Percentiles rank a stretch among this genome's conserved stretches.
These are phyloP conservation scores for Percopsis omiscomaycus DNA, from an alignment of 2,797 vertebrate species.

Conservation along the genomic window DNA sequence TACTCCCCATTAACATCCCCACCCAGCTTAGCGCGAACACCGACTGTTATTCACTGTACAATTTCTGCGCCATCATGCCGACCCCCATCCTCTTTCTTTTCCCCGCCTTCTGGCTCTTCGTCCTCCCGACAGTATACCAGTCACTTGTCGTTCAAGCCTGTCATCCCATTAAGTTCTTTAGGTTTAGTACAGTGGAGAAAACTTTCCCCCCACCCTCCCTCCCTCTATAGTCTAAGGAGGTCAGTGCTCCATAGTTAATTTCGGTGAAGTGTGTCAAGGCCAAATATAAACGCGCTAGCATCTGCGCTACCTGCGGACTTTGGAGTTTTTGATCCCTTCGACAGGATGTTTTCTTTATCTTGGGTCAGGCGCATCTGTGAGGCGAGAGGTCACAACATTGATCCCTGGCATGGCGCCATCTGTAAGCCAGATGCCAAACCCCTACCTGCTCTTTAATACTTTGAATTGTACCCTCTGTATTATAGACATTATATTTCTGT, in stretches of 20 bases:
- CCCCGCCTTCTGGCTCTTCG: neutral
- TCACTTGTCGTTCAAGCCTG: slow-evolving; percentile 36
- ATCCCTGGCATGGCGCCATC: neutral
- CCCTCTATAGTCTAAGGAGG: neutral
- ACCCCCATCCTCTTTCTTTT: neutral
- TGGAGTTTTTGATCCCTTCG: neutral
- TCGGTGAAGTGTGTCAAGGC: neutral
- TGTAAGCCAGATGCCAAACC: neutral
- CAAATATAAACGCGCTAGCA: too few species aligned
- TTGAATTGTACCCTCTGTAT: too few species aligned
- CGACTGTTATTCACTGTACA: too few species aligned
- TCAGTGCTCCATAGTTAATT: slow-evolving; percentile 1
- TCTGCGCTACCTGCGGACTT: neutral
- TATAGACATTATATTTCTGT: too few species aligned
- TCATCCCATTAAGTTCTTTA: slow-evolving; percentile 52
- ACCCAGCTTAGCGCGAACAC: too few species aligned
- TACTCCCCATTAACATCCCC: too few species aligned
- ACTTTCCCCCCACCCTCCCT: neutral
- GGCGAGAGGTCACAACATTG: too few species aligned
- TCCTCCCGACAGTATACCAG: neutral
- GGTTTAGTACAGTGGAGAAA: slow-evolving; percentile 47
- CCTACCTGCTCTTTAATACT: too few species aligned
- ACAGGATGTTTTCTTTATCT: neutral
- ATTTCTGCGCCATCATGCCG: neutral
- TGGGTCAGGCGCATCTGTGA: neutral